Evolutionary conservation across 2,888 invertebrate genomes (phyloP).

Genomic region (Chrysina gloriosa): DNA sequence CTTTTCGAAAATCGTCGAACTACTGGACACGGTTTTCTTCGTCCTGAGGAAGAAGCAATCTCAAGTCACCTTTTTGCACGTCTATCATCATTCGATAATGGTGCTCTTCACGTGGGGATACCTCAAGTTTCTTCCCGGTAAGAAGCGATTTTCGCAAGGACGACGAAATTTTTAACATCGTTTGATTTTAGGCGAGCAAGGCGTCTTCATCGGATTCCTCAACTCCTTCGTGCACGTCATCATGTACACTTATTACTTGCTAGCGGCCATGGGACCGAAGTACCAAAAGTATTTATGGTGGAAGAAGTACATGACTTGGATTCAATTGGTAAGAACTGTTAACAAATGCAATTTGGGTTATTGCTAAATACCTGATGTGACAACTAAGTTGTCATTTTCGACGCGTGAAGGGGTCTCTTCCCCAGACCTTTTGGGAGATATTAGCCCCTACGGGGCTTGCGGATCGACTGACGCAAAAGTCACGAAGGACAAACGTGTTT

Average conservation of each 20-base stretch:
- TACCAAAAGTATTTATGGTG: conserved; percentile 94
- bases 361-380: too few relatives aligned
- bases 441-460: too few relatives aligned
- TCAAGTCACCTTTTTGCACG: conserved; percentile 88
- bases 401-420: too few relatives aligned
- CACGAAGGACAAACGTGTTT: too few relatives aligned
- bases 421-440: too few relatives aligned
- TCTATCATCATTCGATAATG: conserved; percentile 88
- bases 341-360: too few relatives aligned
- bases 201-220: conserved; percentile 85
- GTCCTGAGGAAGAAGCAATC: conserved; percentile 89
- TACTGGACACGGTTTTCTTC: conserved; percentile 88
- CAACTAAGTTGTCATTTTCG: too few relatives aligned
- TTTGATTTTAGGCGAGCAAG: conserved; percentile 80
- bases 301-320: conserved; percentile 89
- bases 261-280: conserved; percentile 88
- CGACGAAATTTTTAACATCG: too few relatives aligned
- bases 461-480: too few relatives aligned
- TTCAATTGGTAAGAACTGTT: conserved; percentile 77
- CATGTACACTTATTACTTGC: conserved; percentile 92
- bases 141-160: too few relatives aligned
- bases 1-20: conserved; percentile 81
- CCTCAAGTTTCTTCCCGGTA: conserved; percentile 81
- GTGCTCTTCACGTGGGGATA: conserved; percentile 85
- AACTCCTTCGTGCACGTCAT: conserved; percentile 91